phyloP scores from a whole-genome alignment of 2,888 invertebrate species.

The Ceraclea dissimilis region DNA sequence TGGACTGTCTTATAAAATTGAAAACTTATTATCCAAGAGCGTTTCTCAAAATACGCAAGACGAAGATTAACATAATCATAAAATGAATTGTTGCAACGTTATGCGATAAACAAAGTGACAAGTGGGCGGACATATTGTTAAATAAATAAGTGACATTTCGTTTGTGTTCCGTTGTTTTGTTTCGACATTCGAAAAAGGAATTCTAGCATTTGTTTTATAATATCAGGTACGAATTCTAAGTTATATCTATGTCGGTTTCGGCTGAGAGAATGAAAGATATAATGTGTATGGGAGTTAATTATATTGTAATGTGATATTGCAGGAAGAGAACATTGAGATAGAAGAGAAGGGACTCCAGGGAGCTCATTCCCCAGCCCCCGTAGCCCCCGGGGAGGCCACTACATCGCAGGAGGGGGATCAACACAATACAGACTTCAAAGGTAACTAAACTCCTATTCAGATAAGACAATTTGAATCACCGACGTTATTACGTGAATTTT shows the following conservation, averaged over 20 bases:
- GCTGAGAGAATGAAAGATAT: too few species aligned
- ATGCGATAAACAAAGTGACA: too few species aligned
- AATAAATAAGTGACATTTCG: too few species aligned
- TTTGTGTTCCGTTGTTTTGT: too few species aligned
- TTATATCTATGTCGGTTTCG: too few species aligned
- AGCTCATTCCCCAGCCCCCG: conserved; percentile 29
- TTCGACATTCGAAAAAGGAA: too few species aligned
- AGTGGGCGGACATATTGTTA: too few species aligned
- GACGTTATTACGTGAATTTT: too few species aligned
- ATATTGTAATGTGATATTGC: neutral
- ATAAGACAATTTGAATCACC: too few species aligned
- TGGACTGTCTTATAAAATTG: neutral
- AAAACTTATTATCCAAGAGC: neutral
- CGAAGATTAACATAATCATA: neutral
- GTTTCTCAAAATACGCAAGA: neutral
- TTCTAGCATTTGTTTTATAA: too few species aligned
- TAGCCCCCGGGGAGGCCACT: conserved; percentile 11
- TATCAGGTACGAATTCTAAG: too few species aligned
- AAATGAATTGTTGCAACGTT: neutral
- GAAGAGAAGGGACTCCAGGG: conserved; percentile 35
- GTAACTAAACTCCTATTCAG: conserved; percentile 4
- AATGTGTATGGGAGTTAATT: too few species aligned
- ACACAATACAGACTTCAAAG: conserved; percentile 22
- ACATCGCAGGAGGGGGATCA: conserved; percentile 12
- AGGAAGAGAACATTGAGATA: conserved; percentile 48